Conservation (phyloP, 2,797 vertebrate species). For the Argya squamiceps region DNA sequence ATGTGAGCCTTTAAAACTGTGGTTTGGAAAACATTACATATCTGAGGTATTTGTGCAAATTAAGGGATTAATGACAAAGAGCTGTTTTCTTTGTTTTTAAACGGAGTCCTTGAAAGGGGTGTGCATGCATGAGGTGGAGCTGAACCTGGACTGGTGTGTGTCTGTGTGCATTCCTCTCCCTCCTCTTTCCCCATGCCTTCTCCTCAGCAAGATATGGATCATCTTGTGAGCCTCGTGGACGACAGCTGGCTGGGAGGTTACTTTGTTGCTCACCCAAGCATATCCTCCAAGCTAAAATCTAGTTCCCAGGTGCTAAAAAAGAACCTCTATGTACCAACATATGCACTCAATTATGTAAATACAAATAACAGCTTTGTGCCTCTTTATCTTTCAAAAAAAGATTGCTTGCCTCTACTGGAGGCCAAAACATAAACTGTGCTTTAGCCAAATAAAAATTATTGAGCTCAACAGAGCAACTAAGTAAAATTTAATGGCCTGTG, state of each 20-base stretch:
- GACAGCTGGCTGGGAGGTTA: neutral
- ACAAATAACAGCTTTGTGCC: neutral
- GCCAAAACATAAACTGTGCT: neutral
- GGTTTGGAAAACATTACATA: conserved; percentile 51
- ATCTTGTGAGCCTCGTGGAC: neutral
- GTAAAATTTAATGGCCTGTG: conserved; percentile 52
- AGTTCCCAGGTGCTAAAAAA: neutral
- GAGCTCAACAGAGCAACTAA: conserved; percentile 33
- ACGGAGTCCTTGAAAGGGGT: neutral
- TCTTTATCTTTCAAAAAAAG: neutral
- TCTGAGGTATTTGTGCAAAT: conserved; percentile 33
- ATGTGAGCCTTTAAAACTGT: conserved; percentile 11
- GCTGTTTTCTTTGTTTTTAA: neutral
- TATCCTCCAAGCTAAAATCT: neutral
- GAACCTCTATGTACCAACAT: neutral
- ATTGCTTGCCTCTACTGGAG: neutral
- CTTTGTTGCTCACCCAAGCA: neutral
- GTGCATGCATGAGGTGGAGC: neutral
- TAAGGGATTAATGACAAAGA: conserved; percentile 32
- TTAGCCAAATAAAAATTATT: conserved; percentile 46
- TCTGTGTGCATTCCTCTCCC: neutral
- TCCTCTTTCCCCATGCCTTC: neutral
- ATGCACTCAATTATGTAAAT: neutral
- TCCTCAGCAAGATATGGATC: neutral
- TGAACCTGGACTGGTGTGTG: neutral